Evolutionary conservation across 2,888 invertebrate species (phyloP).

Genomic region (Heliconius sara): DNA sequence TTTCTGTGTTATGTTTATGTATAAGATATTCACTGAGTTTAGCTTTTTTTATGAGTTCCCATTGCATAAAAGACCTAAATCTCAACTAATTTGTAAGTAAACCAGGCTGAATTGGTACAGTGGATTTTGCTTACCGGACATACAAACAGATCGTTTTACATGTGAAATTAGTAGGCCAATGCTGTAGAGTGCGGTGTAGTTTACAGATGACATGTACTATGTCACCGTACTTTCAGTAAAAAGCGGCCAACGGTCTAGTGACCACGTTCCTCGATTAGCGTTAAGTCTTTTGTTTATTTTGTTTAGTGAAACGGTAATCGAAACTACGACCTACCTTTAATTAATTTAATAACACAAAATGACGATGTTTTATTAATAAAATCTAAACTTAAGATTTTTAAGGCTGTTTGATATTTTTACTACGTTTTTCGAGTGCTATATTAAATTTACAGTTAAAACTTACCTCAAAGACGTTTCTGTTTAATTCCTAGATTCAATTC

Average conservation of each 20-base stretch:
- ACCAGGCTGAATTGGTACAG: constrained; percentile 8
- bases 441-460: no score
- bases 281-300: neutral
- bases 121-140: constrained; percentile 11
- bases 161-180: constrained; percentile 11
- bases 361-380: no score
- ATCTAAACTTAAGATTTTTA: no score
- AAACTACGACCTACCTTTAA: neutral
- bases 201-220: neutral
- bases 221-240: neutral
- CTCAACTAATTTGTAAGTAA: neutral
- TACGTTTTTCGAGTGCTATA: no score
- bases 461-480: no score
- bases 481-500: no score
- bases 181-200: neutral
- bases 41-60: neutral
- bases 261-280: constrained; percentile 34
- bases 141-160: constrained; percentile 21
- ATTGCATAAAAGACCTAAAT: neutral
- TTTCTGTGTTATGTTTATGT: no score
- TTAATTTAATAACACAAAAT: no score
- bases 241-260: constrained; percentile 3
- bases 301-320: neutral
- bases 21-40: neutral
- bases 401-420: no score